These are phyloP conservation scores for Caenorhabditis virilis DNA, from an alignment of 2,888 invertebrate genomes.

Conservation along the genomic window DNA sequence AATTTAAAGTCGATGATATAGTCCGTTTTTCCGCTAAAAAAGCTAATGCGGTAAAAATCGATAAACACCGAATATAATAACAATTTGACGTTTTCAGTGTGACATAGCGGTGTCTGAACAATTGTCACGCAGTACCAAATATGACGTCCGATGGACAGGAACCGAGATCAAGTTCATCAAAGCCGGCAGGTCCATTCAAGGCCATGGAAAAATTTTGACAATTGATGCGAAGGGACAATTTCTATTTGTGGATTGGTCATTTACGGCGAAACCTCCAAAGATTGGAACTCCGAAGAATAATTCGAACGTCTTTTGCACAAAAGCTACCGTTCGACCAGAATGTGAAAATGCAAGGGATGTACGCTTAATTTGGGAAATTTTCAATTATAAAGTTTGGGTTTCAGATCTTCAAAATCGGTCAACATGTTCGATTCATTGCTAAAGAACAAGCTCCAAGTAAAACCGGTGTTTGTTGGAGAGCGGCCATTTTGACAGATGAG, in stretches of 20 bases:
- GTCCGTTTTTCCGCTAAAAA: conserved; percentile 19
- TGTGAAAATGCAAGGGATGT: conserved; percentile 9
- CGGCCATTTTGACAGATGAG: conserved; percentile 32
- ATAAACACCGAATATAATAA: not conserved
- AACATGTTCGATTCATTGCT: conserved; percentile 28
- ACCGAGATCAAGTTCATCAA: conserved; percentile 38
- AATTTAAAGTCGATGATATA: conserved; percentile 25
- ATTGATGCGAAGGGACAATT: conserved; percentile 16
- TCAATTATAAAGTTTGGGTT: too few species aligned
- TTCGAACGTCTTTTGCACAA: conserved; percentile 16
- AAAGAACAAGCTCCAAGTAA: conserved; percentile 42
- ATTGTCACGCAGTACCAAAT: conserved; percentile 5
- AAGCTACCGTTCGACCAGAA: conserved; percentile 11
- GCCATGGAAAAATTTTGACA: conserved; percentile 29
- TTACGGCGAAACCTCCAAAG: conserved; percentile 16
- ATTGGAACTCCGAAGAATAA: conserved; percentile 2
- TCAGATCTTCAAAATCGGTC: conserved; percentile 29
- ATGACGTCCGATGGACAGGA: conserved; percentile 15
- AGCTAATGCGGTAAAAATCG: conserved; percentile 11
- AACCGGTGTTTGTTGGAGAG: conserved; percentile 37
- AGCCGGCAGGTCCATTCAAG: conserved; percentile 19
- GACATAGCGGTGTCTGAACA: conserved; percentile 18
- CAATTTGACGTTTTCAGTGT: conserved; percentile 3
- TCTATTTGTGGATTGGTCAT: conserved; percentile 27
- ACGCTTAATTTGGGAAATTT: too few species aligned